Evolutionary conservation across 2,797 vertebrate species (phyloP).

Genomic region (Sebastolobus alascanus): DNA sequence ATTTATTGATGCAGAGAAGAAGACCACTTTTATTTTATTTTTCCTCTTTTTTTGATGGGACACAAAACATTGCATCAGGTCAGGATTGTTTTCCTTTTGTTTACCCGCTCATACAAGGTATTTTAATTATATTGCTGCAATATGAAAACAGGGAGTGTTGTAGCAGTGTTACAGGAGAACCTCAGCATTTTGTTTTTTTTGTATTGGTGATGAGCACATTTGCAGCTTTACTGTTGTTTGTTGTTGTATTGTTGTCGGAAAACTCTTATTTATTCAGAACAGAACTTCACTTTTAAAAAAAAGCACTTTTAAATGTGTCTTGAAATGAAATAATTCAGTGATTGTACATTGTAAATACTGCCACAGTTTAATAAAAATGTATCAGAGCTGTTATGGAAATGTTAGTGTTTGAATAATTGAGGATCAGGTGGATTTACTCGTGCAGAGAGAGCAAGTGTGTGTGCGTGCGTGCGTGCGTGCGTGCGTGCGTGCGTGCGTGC

Average conservation of each 20-base stretch:
- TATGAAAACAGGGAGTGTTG: constrained; percentile 51
- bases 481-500: not conserved
- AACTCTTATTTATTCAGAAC: constrained; percentile 82
- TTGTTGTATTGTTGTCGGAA: constrained; percentile 75
- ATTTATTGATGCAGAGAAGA: constrained; percentile 36
- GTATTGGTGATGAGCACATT: constrained; percentile 66
- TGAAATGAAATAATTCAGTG: constrained; percentile 71
- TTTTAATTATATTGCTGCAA: constrained; percentile 57
- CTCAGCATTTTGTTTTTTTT: constrained; percentile 55
- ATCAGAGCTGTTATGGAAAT: constrained; percentile 60
- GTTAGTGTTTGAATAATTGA: constrained; percentile 29
- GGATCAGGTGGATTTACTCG: constrained; percentile 21
- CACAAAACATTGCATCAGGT: constrained; percentile 59
- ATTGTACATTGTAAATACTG: constrained; percentile 81
- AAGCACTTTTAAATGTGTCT: constrained; percentile 83
- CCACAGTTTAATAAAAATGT: constrained; percentile 77
- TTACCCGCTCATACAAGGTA: constrained; percentile 49
- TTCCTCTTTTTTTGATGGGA: constrained; percentile 55
- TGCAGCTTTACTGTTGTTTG: constrained; percentile 69
- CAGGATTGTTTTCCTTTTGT: constrained; percentile 56
- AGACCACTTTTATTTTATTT: constrained; percentile 48
- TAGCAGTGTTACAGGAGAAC: constrained; percentile 66
- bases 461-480: constrained; percentile 7
- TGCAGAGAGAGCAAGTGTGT: not conserved
- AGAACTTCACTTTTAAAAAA: constrained; percentile 66